Evolutionary conservation across 2,797 vertebrate genomes (phyloP).

Genomic region (Rhodeus uyekii): DNA sequence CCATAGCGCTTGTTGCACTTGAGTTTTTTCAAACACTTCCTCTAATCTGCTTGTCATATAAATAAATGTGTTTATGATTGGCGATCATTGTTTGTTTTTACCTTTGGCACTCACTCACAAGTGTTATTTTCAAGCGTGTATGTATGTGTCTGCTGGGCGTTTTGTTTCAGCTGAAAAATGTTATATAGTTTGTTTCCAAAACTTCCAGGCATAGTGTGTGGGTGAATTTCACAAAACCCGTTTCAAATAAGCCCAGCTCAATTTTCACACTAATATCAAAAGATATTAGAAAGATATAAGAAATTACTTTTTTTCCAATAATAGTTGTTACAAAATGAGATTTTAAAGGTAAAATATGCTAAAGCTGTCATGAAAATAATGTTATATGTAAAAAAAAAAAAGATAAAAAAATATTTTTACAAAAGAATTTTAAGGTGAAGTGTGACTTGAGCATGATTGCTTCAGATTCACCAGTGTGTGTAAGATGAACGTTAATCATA

Average conservation of each 20-base stretch:
- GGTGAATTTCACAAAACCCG: conserved; percentile 1
- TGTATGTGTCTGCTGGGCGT: not conserved
- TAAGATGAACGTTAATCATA: not conserved
- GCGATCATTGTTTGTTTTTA: not conserved
- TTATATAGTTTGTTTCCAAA: conserved; percentile 6
- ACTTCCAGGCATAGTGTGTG: not conserved
- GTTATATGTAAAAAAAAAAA: no score
- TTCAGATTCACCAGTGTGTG: not conserved
- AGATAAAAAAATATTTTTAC: no score
- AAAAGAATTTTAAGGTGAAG: not conserved
- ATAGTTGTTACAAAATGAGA: no score
- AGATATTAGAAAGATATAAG: no score
- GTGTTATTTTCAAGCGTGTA: conserved; percentile 3
- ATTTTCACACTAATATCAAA: not conserved
- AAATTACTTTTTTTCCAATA: no score
- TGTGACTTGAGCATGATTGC: not conserved
- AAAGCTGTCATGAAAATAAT: no score
- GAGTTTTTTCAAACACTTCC: conserved; percentile 1
- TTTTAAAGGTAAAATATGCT: no score
- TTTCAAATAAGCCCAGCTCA: not conserved
- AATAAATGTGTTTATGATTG: conserved; percentile 5
- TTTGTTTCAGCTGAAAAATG: conserved; percentile 10
- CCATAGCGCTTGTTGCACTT: not conserved
- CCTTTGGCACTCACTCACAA: not conserved
- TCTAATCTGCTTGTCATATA: not conserved